These are phyloP conservation scores for Spea multiplicata DNA, from an alignment of 2,113 vertebrate genomes.

Conservation along the genomic window DNA sequence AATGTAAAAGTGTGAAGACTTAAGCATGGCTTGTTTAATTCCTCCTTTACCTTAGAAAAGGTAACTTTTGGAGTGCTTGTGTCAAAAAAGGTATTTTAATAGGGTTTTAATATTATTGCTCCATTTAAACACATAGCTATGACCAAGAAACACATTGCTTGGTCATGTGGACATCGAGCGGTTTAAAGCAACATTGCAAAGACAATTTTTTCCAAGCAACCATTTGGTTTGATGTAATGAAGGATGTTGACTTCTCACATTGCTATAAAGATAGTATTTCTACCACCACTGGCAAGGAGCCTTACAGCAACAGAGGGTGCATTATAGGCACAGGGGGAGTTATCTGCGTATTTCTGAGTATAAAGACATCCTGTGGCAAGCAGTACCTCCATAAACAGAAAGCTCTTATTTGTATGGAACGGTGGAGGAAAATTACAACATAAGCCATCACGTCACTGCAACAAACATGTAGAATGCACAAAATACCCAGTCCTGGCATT, in stretches of 20 bases:
- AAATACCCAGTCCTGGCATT: neutral
- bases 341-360: neutral
- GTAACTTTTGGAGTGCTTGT: too few species aligned
- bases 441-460: constrained; percentile 3
- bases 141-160: too few species aligned
- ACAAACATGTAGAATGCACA: neutral
- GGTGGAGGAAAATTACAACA: constrained; percentile 2
- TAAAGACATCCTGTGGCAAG: constrained; percentile 15
- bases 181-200: neutral
- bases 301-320: constrained; percentile 17
- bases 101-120: too few species aligned
- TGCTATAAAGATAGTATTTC: constrained; percentile 3
- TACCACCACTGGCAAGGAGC: constrained; percentile 6
- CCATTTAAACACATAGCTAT: too few species aligned
- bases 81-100: too few species aligned
- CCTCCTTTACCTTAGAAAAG: too few species aligned
- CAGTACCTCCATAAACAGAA: neutral
- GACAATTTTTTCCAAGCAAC: neutral
- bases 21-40: too few species aligned
- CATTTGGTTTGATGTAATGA: neutral
- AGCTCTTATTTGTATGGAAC: neutral
- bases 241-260: neutral
- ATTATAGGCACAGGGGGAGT: constrained; percentile 5
- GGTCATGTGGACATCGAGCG: too few species aligned
- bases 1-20: too few species aligned